phyloP scores from a whole-genome alignment of 37 sponge, comb jelly and placozoan species.

The Aphrocallistes beatrix region DNA sequence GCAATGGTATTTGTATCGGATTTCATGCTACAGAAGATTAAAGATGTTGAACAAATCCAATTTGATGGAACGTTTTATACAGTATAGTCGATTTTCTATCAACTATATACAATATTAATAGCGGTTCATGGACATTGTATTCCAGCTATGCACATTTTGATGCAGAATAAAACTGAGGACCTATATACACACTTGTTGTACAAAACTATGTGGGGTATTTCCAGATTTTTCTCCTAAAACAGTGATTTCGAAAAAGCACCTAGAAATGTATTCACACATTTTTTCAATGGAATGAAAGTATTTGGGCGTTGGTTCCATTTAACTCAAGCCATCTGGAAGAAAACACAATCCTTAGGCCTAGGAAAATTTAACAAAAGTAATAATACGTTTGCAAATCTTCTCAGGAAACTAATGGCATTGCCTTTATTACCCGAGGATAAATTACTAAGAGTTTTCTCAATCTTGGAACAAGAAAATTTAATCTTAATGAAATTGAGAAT shows the following conservation, averaged over 20 bases:
- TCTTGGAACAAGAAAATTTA: neutral
- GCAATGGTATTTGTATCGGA: neutral
- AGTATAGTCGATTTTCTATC: neutral
- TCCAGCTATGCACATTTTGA: neutral
- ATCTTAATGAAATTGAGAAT: neutral
- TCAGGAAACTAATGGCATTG: neutral
- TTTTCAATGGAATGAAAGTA: neutral
- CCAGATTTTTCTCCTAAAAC: too few species aligned
- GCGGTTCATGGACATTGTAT: neutral
- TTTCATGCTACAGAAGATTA: neutral
- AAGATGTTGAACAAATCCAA: neutral
- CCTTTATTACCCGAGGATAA: neutral
- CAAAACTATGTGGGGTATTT: too few species aligned
- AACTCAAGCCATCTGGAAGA: neutral
- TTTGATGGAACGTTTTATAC: neutral
- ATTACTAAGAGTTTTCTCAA: neutral
- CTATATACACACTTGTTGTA: too few species aligned
- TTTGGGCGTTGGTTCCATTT: neutral
- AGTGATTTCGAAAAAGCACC: neutral
- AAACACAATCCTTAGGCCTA: neutral
- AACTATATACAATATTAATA: neutral
- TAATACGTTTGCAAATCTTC: neutral
- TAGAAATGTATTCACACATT: neutral
- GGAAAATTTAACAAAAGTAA: neutral
- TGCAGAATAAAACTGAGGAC: neutral